A percentile compares a stretch with the other conserved stretches of the same genome.
Evolutionary conservation across 2,113 vertebrate species (phyloP).

Genomic region (Odontesthes bonariensis): DNA sequence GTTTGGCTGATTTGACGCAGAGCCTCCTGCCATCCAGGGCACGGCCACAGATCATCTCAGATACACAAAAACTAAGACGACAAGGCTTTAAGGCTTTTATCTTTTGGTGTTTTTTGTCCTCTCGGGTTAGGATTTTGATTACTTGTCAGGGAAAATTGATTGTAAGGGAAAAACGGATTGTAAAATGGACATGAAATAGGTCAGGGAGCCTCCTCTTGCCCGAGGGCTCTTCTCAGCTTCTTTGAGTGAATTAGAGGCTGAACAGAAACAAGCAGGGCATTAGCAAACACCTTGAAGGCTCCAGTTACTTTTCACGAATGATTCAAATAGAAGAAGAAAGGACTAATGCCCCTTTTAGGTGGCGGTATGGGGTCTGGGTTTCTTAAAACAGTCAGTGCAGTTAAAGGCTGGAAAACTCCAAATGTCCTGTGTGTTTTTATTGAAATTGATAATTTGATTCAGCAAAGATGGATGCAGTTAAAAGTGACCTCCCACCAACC

Average conservation of each 20-base stretch:
- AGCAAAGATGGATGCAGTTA: background rate
- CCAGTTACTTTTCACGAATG: background rate
- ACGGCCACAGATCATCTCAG: background rate
- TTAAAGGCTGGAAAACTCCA: too few species aligned
- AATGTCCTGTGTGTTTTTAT: background rate
- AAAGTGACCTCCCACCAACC: background rate
- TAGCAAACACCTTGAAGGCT: conserved; percentile 4
- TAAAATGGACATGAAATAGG: conserved; percentile 9
- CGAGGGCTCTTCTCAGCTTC: conserved; percentile 11
- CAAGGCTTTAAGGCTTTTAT: background rate
- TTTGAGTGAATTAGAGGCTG: conserved; percentile 1
- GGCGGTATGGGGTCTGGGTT: background rate
- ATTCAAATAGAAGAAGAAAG: background rate
- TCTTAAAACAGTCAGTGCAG: conserved; percentile 9
- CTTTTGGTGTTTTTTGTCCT: background rate
- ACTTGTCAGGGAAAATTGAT: background rate
- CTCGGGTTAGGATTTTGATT: background rate
- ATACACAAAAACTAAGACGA: background rate
- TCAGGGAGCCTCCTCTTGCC: conserved; percentile 12
- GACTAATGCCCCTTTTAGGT: background rate
- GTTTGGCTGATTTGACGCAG: conserved; percentile 46
- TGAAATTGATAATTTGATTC: background rate
- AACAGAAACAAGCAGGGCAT: conserved; percentile 5
- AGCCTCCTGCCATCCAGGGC: conserved; percentile 10
- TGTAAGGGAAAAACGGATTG: too few species aligned